These are phyloP conservation scores for Indicator indicator DNA, from an alignment of 2,113 vertebrate genomes.

Conservation along the genomic window DNA sequence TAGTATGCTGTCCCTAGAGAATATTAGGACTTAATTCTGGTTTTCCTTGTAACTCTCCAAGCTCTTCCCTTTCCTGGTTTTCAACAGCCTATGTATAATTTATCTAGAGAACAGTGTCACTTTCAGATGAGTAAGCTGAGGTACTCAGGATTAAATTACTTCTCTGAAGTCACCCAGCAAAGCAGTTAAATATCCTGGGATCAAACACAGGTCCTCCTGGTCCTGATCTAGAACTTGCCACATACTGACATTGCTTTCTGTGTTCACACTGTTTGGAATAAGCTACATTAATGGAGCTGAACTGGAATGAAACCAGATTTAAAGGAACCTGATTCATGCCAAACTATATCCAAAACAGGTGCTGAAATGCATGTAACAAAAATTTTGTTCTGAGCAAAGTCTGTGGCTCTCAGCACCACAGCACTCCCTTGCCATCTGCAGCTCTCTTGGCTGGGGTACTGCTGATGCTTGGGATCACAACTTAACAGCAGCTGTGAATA, in stretches of 20 bases:
- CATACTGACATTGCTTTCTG: background rate
- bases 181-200: background rate
- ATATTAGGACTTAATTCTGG: background rate
- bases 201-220: background rate
- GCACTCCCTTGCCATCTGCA: background rate
- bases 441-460: background rate
- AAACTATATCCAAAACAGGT: background rate
- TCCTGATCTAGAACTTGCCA: background rate
- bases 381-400: background rate
- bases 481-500: background rate
- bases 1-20: background rate
- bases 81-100: background rate
- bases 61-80: background rate
- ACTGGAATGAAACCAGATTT: background rate
- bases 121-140: background rate
- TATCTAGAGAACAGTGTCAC: background rate
- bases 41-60: background rate
- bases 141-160: background rate
- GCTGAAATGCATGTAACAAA: background rate
- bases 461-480: background rate
- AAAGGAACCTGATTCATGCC: background rate
- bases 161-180: background rate
- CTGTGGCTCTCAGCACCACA: background rate
- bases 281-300: background rate
- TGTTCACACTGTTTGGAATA: background rate